phyloP scores from a whole-genome alignment of 1,140 invertebrate species.

The Achatina immaculata region DNA sequence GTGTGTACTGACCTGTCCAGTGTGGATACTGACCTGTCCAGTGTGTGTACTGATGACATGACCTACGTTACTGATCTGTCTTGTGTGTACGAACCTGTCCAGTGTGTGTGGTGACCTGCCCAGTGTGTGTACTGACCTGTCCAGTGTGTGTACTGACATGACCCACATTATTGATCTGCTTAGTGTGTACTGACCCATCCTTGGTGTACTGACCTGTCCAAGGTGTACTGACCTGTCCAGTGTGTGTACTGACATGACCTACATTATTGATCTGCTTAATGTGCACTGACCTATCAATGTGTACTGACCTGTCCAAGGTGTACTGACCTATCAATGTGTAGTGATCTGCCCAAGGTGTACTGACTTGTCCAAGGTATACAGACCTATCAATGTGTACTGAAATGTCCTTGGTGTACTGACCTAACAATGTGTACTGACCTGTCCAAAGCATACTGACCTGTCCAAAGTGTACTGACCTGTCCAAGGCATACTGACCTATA shows the following conservation, averaged over 20 bases:
- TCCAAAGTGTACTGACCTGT: not conserved
- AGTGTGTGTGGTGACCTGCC: not conserved
- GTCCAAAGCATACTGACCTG: slow-evolving; percentile 89
- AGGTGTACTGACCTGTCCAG: slow-evolving; percentile 5
- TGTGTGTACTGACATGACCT: no score
- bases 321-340: not conserved
- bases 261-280: not conserved
- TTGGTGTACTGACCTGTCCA: not conserved
- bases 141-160: not conserved
- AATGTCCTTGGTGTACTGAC: slow-evolving; percentile 90
- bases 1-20: no score
- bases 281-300: not conserved
- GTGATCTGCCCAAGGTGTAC: not conserved
- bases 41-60: no score
- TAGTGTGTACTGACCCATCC: not conserved
- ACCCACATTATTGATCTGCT: not conserved
- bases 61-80: no score
- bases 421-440: slow-evolving; percentile 62
- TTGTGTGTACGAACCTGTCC: not conserved
- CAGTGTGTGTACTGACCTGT: not conserved
- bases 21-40: no score
- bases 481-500: not conserved
- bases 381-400: slow-evolving; percentile 44
- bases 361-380: not conserved
- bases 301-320: not conserved